These are phyloP conservation scores for Pipistrellus kuhlii DNA, from an alignment of 2,797 vertebrate species.

Conservation along the genomic window DNA sequence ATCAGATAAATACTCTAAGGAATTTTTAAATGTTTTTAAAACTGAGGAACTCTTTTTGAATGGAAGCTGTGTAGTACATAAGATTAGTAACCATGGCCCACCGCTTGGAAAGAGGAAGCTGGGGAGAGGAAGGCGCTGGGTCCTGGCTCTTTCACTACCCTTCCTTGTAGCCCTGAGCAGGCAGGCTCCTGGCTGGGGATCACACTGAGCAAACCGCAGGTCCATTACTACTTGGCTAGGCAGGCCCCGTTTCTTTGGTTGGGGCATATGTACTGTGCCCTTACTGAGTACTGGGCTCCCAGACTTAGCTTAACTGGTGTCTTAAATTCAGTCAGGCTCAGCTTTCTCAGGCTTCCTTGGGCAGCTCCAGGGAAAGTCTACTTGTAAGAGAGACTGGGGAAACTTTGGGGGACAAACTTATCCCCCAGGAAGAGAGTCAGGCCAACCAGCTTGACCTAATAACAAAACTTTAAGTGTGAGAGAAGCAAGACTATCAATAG, in stretches of 20 bases:
- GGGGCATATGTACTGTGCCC: neutral
- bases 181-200: neutral
- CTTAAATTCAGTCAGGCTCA: neutral
- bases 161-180: neutral
- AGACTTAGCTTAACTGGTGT: neutral
- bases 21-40: neutral
- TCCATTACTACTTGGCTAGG: neutral
- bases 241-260: neutral
- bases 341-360: neutral
- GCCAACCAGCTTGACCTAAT: neutral
- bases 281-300: neutral
- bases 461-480: neutral
- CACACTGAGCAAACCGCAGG: neutral
- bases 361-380: neutral
- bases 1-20: neutral
- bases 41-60: neutral
- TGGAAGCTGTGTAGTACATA: neutral
- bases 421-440: neutral
- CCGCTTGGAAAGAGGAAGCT: neutral
- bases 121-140: neutral
- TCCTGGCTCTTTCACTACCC: neutral
- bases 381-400: neutral
- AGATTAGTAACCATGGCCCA: fast-evolving
- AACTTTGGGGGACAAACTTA: neutral
- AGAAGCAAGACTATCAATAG: neutral